Conservation (phyloP, 2,797 vertebrate genomes). For the Anabacerthia variegaticeps region DNA sequence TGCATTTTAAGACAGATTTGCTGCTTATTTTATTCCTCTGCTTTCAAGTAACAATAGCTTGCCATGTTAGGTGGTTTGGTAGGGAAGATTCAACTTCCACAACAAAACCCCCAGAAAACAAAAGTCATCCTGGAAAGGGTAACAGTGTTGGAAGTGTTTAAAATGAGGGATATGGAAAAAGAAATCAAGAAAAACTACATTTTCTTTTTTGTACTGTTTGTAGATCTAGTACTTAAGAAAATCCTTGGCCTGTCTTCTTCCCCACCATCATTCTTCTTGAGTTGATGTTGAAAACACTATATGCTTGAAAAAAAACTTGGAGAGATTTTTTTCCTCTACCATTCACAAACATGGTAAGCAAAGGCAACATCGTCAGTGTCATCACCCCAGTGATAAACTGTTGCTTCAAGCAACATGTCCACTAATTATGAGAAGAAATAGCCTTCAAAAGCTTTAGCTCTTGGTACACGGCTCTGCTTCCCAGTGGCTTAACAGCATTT, state of each 20-base stretch:
- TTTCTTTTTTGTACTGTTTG: neutral
- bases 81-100: neutral
- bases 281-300: neutral
- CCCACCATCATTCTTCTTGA: neutral
- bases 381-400: neutral
- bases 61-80: neutral
- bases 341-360: neutral
- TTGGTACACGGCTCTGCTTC: neutral
- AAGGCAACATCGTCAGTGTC: neutral
- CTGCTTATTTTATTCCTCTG: neutral
- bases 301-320: neutral
- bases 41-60: neutral
- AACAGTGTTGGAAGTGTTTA: neutral
- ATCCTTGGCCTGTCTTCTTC: neutral
- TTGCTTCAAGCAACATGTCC: neutral
- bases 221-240: neutral
- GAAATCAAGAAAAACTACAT: neutral
- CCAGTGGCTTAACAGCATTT: neutral
- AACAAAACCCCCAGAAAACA: neutral
- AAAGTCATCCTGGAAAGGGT: neutral
- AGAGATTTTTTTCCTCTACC: neutral
- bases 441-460: neutral
- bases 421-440: neutral
- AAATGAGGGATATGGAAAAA: neutral
- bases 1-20: slow-evolving; percentile 23